These are phyloP conservation scores for Cryptomyrus ogoouensis DNA, from an alignment of 2,113 vertebrate species.

Conservation along the genomic window DNA sequence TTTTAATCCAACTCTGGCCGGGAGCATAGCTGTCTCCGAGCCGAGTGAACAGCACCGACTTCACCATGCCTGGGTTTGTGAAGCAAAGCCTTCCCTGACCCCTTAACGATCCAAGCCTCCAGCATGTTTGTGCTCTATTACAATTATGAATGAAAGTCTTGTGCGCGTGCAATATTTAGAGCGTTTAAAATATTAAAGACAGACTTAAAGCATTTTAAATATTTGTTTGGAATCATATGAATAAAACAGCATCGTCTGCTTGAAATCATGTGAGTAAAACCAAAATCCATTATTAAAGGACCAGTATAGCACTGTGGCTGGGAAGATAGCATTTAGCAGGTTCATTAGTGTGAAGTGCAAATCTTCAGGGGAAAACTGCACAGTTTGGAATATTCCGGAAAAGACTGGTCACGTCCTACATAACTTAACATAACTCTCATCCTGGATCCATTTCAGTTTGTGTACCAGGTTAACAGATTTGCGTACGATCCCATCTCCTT, in stretches of 20 bases:
- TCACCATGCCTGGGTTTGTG: neutral
- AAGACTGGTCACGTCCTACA: neutral
- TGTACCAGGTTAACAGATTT: neutral
- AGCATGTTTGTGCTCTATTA: neutral
- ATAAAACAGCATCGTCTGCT: constrained; percentile 2
- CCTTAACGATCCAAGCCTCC: neutral
- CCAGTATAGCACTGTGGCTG: neutral
- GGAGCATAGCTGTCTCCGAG: neutral
- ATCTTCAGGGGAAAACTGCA: neutral
- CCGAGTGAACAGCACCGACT: neutral
- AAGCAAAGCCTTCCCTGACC: neutral
- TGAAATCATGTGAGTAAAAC: neutral
- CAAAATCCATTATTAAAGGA: neutral
- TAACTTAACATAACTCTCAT: neutral
- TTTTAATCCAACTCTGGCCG: neutral
- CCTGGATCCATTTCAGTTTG: neutral
- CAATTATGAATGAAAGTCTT: neutral
- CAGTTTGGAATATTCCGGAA: neutral
- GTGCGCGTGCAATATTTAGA: neutral
- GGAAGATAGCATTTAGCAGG: neutral
- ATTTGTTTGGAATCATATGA: constrained; percentile 1
- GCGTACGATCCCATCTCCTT: neutral
- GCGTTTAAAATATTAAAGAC: neutral
- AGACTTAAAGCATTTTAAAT: constrained; percentile 9
- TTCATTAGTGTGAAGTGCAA: neutral